Conservation (phyloP, 2,797 vertebrate species). For the Glyptemys insculpta region DNA sequence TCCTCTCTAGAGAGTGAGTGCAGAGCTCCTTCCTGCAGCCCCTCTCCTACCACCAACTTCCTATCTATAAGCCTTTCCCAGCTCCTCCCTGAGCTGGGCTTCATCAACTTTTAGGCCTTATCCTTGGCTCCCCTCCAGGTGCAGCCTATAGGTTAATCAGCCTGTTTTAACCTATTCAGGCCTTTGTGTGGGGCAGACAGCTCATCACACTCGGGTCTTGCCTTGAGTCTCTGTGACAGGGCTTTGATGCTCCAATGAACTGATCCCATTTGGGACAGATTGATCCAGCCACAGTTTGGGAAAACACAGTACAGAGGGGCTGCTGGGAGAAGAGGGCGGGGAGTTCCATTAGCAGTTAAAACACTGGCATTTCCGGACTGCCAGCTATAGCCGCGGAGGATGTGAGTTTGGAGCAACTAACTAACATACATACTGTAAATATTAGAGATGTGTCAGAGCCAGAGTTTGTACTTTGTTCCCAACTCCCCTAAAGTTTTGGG, state of each 20-base stretch:
- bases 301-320: background rate
- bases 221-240: background rate
- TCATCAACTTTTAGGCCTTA: background rate
- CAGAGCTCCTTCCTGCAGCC: no score
- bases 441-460: background rate
- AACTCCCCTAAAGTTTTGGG: background rate
- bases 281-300: background rate
- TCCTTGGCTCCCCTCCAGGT: background rate
- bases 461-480: background rate
- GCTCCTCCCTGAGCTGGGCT: background rate
- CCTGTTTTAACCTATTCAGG: background rate
- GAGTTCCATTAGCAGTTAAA: background rate
- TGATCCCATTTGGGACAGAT: background rate
- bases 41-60: background rate
- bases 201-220: background rate
- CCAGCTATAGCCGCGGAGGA: background rate
- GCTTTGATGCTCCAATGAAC: background rate
- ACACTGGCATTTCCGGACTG: background rate
- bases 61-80: background rate
- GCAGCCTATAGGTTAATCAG: background rate
- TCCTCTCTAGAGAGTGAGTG: background rate
- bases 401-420: slow-evolving; percentile 18
- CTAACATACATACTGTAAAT: background rate
- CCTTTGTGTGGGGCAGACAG: background rate
- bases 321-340: background rate